phyloP scores from a whole-genome alignment of 2,888 invertebrate species.

The Frankliniella fusca region DNA sequence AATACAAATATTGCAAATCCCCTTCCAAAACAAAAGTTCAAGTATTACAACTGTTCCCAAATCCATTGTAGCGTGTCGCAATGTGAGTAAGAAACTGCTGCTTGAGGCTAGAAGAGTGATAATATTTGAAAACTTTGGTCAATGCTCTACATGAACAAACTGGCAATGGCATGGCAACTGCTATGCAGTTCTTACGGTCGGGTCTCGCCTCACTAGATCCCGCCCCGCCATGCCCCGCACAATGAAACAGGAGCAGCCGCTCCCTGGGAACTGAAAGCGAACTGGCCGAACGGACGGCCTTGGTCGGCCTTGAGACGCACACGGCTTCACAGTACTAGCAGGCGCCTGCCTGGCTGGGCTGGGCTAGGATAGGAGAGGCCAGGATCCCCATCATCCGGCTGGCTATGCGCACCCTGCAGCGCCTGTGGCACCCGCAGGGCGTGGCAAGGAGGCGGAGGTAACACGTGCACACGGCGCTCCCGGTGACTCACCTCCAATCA shows the following conservation, averaged over 20 bases:
- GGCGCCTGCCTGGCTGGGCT: not conserved
- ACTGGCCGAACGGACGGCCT: not conserved
- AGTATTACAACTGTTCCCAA: too few relatives aligned
- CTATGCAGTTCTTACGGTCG: not conserved
- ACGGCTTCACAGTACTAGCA: too few relatives aligned
- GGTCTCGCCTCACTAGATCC: not conserved
- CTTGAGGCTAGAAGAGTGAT: too few relatives aligned
- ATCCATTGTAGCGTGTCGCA: too few relatives aligned
- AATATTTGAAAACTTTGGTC: too few relatives aligned
- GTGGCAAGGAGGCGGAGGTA: not conserved
- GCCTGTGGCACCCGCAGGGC: not conserved
- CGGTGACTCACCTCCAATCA: too few relatives aligned
- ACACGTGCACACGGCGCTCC: too few relatives aligned
- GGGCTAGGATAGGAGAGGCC: not conserved
- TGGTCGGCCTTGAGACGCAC: not conserved
- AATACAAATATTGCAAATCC: too few relatives aligned
- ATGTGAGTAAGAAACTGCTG: too few relatives aligned
- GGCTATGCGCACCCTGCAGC: not conserved
- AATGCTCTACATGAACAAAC: too few relatives aligned
- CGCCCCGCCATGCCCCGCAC: not conserved
- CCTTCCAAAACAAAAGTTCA: too few relatives aligned
- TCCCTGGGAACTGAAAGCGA: not conserved
- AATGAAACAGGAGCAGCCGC: constrained; percentile 4
- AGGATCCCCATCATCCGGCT: not conserved
- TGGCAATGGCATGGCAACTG: too few relatives aligned